These are phyloP conservation scores for Elephas maximus DNA, from an alignment of 2,113 vertebrate species.

Conservation along the genomic window DNA sequence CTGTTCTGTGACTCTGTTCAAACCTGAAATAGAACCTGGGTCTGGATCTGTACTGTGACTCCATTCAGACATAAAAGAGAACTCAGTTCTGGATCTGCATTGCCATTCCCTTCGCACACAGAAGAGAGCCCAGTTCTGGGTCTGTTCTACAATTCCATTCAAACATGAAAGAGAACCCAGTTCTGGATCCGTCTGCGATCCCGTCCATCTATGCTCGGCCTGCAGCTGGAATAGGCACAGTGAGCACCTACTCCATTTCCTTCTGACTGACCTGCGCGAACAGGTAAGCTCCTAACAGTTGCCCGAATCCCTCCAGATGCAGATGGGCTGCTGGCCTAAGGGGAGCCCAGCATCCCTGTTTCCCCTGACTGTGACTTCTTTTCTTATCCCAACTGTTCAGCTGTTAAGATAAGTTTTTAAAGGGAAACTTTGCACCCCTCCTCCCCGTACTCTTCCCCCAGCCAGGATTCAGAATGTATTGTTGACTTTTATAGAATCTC, in stretches of 20 bases:
- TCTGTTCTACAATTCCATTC: background rate
- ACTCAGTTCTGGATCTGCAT: background rate
- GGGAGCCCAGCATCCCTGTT: background rate
- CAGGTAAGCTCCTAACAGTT: background rate
- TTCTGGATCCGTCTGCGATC: background rate
- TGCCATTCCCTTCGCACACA: background rate
- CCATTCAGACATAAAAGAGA: background rate
- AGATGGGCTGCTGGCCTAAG: background rate
- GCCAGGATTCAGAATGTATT: background rate
- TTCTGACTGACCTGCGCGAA: background rate
- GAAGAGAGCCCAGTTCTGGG: background rate
- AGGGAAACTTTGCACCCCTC: too few relatives aligned
- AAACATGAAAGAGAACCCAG: background rate
- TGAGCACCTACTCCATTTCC: background rate
- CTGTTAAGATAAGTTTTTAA: too few relatives aligned
- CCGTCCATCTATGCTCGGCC: background rate
- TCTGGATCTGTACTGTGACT: too few relatives aligned
- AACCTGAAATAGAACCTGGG: too few relatives aligned
- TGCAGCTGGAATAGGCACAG: background rate
- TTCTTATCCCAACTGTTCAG: background rate
- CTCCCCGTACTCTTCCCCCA: background rate
- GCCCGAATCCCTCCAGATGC: background rate
- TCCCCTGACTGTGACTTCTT: background rate
- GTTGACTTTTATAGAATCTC: background rate
- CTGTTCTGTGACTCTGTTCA: too few relatives aligned